Conservation (phyloP, 2,888 invertebrate genomes). For the Notodonta dromedarius region DNA sequence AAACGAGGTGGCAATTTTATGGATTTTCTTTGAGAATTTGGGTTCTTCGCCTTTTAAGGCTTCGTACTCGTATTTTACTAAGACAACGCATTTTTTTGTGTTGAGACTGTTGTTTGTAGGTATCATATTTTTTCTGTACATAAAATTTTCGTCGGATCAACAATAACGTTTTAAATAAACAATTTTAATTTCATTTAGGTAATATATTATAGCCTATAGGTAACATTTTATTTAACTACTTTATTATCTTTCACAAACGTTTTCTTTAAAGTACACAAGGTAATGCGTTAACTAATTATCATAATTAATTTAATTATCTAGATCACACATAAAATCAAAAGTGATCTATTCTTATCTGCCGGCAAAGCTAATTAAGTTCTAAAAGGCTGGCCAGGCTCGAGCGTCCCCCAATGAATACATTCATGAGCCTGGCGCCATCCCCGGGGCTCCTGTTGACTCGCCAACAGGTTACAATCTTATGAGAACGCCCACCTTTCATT, state of each 20-base stretch:
- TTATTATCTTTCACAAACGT: background rate
- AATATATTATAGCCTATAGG: too few relatives aligned
- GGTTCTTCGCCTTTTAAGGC: conserved; percentile 35
- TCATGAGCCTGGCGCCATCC: conserved; percentile 34
- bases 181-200: too few relatives aligned
- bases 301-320: background rate
- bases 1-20: conserved; percentile 49
- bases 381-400: conserved; percentile 32
- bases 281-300: background rate
- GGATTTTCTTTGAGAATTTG: conserved; percentile 35
- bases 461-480: conserved; percentile 41
- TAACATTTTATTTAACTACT: too few relatives aligned
- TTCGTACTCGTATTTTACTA: too few relatives aligned
- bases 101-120: too few relatives aligned
- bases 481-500: conserved; percentile 19
- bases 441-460: conserved; percentile 26
- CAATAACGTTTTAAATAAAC: too few relatives aligned
- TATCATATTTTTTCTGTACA: too few relatives aligned
- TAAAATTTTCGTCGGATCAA: too few relatives aligned
- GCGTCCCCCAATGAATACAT: conserved; percentile 40
- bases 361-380: conserved; percentile 39
- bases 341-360: conserved; percentile 27
- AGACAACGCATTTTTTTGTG: too few relatives aligned
- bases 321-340: conserved; percentile 7
- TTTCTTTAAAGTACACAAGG: background rate